phyloP scores from a whole-genome alignment of 2,113 vertebrate species.

The Semicossyphus pulcher region DNA sequence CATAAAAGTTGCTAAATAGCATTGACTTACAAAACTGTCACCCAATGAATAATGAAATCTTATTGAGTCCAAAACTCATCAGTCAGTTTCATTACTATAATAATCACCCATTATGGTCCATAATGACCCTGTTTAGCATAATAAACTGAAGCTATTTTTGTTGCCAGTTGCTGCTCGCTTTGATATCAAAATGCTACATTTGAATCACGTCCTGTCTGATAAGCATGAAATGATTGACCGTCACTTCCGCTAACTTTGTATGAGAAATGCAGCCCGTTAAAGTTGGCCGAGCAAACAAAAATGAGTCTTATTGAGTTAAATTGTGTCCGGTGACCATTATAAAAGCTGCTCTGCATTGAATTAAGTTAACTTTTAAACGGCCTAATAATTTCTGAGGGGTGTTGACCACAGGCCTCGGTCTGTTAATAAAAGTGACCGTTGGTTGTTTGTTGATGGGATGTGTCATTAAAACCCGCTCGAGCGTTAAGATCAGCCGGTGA shows the following conservation, averaged over 20 bases:
- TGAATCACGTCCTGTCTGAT: constrained; percentile 20
- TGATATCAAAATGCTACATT: background rate
- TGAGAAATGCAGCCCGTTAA: background rate
- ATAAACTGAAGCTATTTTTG: background rate
- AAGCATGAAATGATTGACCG: background rate
- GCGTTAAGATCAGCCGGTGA: constrained; percentile 6
- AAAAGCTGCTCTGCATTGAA: background rate
- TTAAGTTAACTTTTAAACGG: background rate
- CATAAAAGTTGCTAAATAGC: background rate
- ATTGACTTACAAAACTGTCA: background rate
- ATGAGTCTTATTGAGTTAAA: too few species aligned
- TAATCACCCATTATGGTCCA: background rate
- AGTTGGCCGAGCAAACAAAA: background rate
- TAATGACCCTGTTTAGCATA: background rate
- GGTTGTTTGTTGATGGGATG: background rate
- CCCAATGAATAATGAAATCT: background rate
- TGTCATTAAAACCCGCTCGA: constrained; percentile 30
- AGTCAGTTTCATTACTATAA: background rate
- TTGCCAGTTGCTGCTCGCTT: background rate
- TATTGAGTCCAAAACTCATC: background rate
- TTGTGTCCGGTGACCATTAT: background rate
- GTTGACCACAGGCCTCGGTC: constrained; percentile 21
- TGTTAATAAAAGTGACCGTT: background rate
- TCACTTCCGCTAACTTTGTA: constrained; percentile 41
- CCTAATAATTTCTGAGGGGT: background rate